Percentiles rank a stretch among this genome's conserved stretches.
These are phyloP conservation scores for Noctua janthe DNA, from an alignment of 2,888 invertebrate species.

Conservation along the genomic window DNA sequence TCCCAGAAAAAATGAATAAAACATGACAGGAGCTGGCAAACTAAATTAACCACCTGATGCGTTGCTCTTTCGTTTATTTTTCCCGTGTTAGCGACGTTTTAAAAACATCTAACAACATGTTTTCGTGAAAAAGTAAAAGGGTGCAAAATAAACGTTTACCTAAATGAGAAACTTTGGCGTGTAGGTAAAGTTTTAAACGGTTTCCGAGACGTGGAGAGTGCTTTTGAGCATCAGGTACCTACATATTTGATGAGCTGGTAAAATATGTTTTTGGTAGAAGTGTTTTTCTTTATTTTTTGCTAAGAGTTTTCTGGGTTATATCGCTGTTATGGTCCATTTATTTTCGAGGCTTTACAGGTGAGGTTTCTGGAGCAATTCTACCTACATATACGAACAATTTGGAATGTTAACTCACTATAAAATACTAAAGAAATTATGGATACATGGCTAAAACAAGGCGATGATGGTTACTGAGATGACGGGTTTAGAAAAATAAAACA, in stretches of 20 bases:
- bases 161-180: constrained; percentile 50
- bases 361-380: not conserved
- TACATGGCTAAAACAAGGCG: not conserved
- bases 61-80: constrained; percentile 27
- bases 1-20: not conserved
- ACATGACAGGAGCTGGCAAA: not conserved
- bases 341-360: not conserved
- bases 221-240: constrained; percentile 43
- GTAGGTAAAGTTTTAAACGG: constrained; percentile 63
- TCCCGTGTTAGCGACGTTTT: constrained; percentile 8
- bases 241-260: constrained; percentile 41
- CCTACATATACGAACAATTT: not conserved
- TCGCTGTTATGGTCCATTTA: not conserved
- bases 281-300: constrained; percentile 13
- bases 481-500: not conserved
- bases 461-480: not conserved
- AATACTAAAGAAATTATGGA: not conserved
- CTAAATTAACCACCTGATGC: constrained; percentile 19
- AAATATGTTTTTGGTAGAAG: constrained; percentile 14
- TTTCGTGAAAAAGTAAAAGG: constrained; percentile 38
- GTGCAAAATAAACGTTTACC: constrained; percentile 44
- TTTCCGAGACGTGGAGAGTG: constrained; percentile 52
- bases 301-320: not conserved
- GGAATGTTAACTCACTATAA: not conserved
- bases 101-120: constrained; percentile 31